Evolutionary conservation across 2,113 vertebrate genomes (phyloP).

Genomic region (Leucosticte australis): DNA sequence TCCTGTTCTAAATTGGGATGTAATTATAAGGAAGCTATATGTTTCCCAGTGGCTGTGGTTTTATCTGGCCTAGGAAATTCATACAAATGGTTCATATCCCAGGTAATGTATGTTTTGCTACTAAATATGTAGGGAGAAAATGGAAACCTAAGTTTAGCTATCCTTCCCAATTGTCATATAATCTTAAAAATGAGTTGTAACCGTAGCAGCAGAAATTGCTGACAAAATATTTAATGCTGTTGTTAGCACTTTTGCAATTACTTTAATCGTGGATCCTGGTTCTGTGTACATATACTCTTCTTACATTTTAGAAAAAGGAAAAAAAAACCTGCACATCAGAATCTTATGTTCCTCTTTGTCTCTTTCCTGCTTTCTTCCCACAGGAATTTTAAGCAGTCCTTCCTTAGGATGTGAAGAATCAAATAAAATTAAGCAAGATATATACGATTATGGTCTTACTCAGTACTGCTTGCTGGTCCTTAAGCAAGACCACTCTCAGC

Average conservation of each 20-base stretch:
- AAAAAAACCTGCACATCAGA: background rate
- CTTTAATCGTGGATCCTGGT: background rate
- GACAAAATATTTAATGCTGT: background rate
- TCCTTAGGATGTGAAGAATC: constrained; percentile 67
- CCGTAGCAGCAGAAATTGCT: background rate
- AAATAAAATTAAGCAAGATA: constrained; percentile 76
- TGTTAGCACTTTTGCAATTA: background rate
- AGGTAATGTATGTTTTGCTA: background rate
- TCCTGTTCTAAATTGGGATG: constrained; percentile 51
- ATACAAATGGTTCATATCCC: background rate
- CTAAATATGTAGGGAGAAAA: background rate
- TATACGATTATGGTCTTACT: constrained; percentile 74
- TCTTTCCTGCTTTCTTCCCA: constrained; percentile 8
- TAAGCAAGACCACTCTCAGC: constrained; percentile 69
- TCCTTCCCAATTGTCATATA: background rate
- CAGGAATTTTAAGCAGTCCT: constrained; percentile 73
- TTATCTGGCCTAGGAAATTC: constrained; percentile 16
- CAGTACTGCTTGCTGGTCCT: constrained; percentile 78
- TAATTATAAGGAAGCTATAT: constrained; percentile 47
- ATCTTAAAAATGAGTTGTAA: background rate
- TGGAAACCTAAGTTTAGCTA: background rate
- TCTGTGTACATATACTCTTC: background rate
- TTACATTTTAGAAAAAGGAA: background rate
- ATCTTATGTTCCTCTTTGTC: background rate
- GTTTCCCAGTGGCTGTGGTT: constrained; percentile 27